Evolutionary conservation across 2,888 invertebrate genomes (phyloP).

Genomic region (Yponomeuta malinellus): DNA sequence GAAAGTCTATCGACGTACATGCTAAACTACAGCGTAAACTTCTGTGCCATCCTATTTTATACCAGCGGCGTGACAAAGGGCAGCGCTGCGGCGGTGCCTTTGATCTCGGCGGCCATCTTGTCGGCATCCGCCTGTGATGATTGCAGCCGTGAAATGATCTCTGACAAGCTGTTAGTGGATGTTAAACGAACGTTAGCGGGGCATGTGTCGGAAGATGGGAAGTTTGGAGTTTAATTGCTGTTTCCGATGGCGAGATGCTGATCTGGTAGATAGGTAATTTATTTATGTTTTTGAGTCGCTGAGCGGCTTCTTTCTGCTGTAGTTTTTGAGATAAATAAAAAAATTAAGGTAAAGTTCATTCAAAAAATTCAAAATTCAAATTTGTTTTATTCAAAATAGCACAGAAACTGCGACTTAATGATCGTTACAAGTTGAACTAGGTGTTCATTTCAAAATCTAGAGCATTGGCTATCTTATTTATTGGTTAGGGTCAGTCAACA

Average conservation of each 20-base stretch:
- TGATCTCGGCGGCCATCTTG: slow-evolving; percentile 27
- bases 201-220: slow-evolving; percentile 15
- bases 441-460: no score
- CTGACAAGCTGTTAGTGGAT: slow-evolving; percentile 20
- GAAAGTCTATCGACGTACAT: no score
- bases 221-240: background rate
- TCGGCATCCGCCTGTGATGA: slow-evolving; percentile 28
- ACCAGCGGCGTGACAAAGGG: slow-evolving; percentile 24
- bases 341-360: no score
- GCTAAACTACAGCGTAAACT: background rate
- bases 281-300: background rate
- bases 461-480: no score
- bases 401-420: no score
- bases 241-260: background rate
- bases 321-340: background rate
- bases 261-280: background rate
- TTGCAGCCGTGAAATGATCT: slow-evolving; percentile 30
- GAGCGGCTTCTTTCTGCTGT: background rate
- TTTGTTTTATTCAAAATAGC: no score
- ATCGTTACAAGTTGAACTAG: no score
- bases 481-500: no score
- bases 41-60: background rate
- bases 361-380: no score
- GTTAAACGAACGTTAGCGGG: slow-evolving; percentile 12
- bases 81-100: slow-evolving; percentile 27